Percentiles rank a stretch among this genome's conserved stretches.
Evolutionary conservation across 2,797 vertebrate species (phyloP).

Genomic region (Poecilia picta): DNA sequence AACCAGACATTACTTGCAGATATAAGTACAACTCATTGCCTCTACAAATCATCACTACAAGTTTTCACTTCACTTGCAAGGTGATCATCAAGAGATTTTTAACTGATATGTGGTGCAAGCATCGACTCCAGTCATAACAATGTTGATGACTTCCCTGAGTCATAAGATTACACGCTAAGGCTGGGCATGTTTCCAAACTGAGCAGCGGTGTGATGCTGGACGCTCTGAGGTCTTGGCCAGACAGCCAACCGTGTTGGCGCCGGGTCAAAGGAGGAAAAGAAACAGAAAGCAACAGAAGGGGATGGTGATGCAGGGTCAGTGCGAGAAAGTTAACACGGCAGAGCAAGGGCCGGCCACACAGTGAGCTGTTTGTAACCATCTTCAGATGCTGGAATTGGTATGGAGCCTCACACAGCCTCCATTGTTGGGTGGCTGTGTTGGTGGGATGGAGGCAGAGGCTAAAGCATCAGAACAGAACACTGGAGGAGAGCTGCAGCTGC

Average conservation of each 20-base stretch:
- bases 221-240: slow-evolving; percentile 28
- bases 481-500: slow-evolving; percentile 71
- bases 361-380: slow-evolving; percentile 61
- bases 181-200: slow-evolving; percentile 64
- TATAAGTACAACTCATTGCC: not conserved
- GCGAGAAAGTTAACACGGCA: slow-evolving; percentile 47
- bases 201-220: slow-evolving; percentile 34
- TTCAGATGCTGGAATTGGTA: slow-evolving; percentile 59
- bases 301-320: slow-evolving; percentile 13
- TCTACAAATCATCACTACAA: slow-evolving; percentile 8
- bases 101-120: slow-evolving; percentile 46
- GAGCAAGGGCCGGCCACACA: slow-evolving; percentile 54
- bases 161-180: slow-evolving; percentile 57
- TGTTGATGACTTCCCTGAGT: slow-evolving; percentile 52
- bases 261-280: slow-evolving; percentile 42
- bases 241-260: slow-evolving; percentile 35
- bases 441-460: slow-evolving; percentile 53
- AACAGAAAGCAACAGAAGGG: slow-evolving; percentile 23
- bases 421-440: slow-evolving; percentile 52
- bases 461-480: slow-evolving; percentile 29
- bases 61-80: slow-evolving; percentile 18
- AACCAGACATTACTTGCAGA: not conserved
- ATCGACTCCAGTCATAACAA: slow-evolving; percentile 43
- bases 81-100: slow-evolving; percentile 18
- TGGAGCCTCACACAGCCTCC: slow-evolving; percentile 54